Percentiles rank a stretch among this genome's conserved stretches.
These are phyloP conservation scores for Notothenia rossii DNA, from an alignment of 2,113 vertebrate species.

Conservation along the genomic window DNA sequence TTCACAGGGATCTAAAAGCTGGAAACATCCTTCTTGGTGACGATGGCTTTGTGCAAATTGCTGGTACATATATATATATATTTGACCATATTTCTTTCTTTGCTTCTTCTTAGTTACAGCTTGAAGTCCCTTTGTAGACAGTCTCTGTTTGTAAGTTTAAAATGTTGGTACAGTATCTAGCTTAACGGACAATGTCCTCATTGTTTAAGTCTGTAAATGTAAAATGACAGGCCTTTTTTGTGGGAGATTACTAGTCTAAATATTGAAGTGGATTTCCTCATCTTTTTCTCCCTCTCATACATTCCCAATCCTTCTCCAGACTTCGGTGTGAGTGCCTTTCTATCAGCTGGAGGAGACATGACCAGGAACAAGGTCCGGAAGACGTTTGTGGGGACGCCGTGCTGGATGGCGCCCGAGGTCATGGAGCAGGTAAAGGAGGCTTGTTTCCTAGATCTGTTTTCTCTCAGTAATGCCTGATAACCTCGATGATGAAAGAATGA, in stretches of 20 bases:
- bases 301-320: conserved; percentile 78
- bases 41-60: conserved; percentile 96
- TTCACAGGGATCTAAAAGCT: conserved; percentile 94
- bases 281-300: not conserved
- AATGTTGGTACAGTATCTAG: not conserved
- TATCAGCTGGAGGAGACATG: conserved; percentile 97
- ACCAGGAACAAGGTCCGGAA: conserved; percentile 98
- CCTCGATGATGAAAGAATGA: not conserved
- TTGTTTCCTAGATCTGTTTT: not conserved
- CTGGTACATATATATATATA: conserved; percentile 83
- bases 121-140: not conserved
- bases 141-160: not conserved
- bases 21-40: conserved; percentile 98
- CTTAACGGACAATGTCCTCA: not conserved
- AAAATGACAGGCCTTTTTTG: not conserved
- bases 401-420: conserved; percentile 99
- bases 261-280: not conserved
- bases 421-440: conserved; percentile 93
- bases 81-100: no score
- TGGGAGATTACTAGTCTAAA: not conserved
- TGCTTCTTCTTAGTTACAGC: not conserved
- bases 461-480: not conserved
- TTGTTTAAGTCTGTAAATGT: not conserved
- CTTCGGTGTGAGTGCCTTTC: conserved; percentile 97
- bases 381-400: conserved; percentile 98